Evolutionary conservation across 1,140 invertebrate species (phyloP).

Genomic region (Solenopsis invicta): DNA sequence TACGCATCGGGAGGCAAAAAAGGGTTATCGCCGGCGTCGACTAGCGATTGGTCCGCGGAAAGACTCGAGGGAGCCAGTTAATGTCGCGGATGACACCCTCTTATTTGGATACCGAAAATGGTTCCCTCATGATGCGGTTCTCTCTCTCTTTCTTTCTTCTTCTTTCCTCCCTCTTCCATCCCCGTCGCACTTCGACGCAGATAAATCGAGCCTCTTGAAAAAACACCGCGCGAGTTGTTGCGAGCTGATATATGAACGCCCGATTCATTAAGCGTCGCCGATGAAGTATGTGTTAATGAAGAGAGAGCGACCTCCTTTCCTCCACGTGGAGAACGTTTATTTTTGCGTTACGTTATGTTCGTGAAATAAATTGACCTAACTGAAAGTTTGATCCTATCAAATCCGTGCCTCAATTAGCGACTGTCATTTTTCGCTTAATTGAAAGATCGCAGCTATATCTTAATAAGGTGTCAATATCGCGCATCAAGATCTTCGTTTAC

Average conservation of each 20-base stretch:
- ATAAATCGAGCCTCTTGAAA: slow-evolving; percentile 71
- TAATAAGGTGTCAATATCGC: neutral
- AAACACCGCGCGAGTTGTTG: slow-evolving; percentile 65
- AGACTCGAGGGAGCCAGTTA: neutral
- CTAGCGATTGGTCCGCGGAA: slow-evolving; percentile 5
- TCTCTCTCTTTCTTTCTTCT: neutral
- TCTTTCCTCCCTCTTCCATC: neutral
- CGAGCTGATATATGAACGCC: slow-evolving; percentile 71
- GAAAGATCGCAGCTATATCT: neutral
- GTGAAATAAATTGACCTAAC: neutral
- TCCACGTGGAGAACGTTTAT: slow-evolving; percentile 54
- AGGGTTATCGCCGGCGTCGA: slow-evolving; percentile 19
- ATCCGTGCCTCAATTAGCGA: neutral
- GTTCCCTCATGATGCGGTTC: slow-evolving; percentile 29
- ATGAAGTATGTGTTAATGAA: slow-evolving; percentile 77
- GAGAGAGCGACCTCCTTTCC: slow-evolving; percentile 44
- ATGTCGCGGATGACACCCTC: slow-evolving; percentile 46
- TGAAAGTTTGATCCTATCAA: neutral
- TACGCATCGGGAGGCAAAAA: neutral
- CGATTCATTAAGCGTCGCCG: slow-evolving; percentile 71
- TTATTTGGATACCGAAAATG: slow-evolving; percentile 68
- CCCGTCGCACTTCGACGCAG: slow-evolving; percentile 37
- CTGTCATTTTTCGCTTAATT: neutral
- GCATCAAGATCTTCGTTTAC: neutral
- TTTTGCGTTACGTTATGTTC: slow-evolving; percentile 7